A percentile compares a stretch with the other conserved stretches of the same genome.
Conservation (phyloP, 2,113 vertebrate genomes). For the Mesoclemmys tuberculata region DNA sequence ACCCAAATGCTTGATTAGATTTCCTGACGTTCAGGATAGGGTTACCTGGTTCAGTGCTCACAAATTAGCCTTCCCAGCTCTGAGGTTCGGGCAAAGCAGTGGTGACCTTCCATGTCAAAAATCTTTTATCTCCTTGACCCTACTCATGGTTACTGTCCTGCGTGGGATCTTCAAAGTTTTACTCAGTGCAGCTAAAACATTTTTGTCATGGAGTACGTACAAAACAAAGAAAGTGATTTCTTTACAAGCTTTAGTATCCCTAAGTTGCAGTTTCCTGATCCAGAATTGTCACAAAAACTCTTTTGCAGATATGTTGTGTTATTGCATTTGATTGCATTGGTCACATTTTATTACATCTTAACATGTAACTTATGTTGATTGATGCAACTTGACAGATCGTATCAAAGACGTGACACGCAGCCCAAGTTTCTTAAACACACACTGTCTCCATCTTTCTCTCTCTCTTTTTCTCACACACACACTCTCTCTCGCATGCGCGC, state of each 20-base stretch:
- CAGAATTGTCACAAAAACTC: not conserved
- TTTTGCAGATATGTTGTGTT: not conserved
- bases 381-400: constrained; percentile 54
- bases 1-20: not conserved
- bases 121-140: not conserved
- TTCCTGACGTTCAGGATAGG: not conserved
- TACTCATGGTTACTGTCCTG: not conserved
- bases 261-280: not conserved
- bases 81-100: not conserved
- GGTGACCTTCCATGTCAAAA: not conserved
- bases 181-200: not conserved
- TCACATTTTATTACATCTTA: constrained; percentile 58
- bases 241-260: not conserved
- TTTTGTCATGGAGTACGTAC: not conserved
- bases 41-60: not conserved
- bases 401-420: not conserved
- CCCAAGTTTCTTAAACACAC: not conserved
- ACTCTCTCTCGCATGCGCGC: too few species aligned
- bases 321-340: constrained; percentile 53
- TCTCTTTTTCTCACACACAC: not conserved
- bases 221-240: not conserved
- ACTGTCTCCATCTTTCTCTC: not conserved
- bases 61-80: not conserved
- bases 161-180: not conserved
- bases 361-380: constrained; percentile 36